These are phyloP conservation scores for Delphinus delphis DNA, from an alignment of 2,113 vertebrate genomes.

Conservation along the genomic window DNA sequence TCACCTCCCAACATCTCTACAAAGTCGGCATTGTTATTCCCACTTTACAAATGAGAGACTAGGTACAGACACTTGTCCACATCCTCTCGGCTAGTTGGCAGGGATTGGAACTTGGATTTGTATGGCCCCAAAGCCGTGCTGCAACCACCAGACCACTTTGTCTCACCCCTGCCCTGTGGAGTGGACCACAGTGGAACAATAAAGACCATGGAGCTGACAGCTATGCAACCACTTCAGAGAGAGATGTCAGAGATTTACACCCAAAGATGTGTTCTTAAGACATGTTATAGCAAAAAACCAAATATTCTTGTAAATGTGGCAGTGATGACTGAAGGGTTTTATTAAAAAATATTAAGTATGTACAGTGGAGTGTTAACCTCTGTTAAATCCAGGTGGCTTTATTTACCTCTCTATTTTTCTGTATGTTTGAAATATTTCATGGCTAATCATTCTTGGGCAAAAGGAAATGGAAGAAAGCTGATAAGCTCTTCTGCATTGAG, in stretches of 20 bases:
- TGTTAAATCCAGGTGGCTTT: constrained; percentile 33
- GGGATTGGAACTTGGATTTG: not conserved
- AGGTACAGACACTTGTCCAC: not conserved
- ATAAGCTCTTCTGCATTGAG: not conserved
- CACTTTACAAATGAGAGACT: not conserved
- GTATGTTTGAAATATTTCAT: constrained; percentile 25
- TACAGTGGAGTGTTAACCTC: not conserved
- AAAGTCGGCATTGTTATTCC: not conserved
- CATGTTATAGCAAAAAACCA: not conserved
- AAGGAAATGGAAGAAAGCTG: constrained; percentile 11
- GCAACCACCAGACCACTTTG: too few species aligned
- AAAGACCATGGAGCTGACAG: not conserved
- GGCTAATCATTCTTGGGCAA: constrained; percentile 38
- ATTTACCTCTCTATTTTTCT: not conserved
- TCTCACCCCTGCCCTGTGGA: not conserved
- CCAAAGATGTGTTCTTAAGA: not conserved
- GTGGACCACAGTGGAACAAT: not conserved
- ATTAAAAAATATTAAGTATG: not conserved
- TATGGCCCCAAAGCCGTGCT: not conserved
- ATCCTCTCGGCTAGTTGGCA: not conserved
- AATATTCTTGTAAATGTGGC: not conserved
- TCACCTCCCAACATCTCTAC: not conserved
- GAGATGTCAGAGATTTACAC: not conserved
- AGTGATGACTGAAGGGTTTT: not conserved
- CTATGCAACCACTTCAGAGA: not conserved